These are phyloP conservation scores for Stomorhina lunata DNA, from an alignment of 2,888 invertebrate genomes.

Conservation along the genomic window DNA sequence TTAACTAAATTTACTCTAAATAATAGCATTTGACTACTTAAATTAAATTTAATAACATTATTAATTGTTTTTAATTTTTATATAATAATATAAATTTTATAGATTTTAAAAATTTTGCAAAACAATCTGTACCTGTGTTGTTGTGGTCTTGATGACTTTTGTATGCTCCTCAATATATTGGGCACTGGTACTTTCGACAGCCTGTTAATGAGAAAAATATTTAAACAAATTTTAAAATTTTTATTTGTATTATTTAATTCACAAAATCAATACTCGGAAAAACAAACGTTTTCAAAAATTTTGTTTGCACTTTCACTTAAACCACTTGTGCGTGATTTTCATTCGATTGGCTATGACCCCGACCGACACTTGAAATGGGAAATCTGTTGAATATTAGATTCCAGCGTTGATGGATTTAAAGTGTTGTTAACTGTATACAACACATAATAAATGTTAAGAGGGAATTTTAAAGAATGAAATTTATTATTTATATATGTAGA, in stretches of 20 bases:
- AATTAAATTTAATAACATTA: neutral
- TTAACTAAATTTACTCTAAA: constrained; percentile 6
- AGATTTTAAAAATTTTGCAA: constrained; percentile 46
- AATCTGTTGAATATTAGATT: constrained; percentile 58
- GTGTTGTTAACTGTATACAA: constrained; percentile 18
- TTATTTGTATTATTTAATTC: neutral
- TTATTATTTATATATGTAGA: neutral
- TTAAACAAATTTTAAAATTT: neutral
- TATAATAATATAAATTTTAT: constrained; percentile 36
- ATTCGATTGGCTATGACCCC: neutral
- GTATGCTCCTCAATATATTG: constrained; percentile 78
- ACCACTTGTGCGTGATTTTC: constrained; percentile 40
- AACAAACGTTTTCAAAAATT: constrained; percentile 28
- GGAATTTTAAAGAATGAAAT: neutral
- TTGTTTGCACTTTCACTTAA: constrained; percentile 58
- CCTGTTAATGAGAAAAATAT: constrained; percentile 74
- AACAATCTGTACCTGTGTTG: constrained; percentile 74
- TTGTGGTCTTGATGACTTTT: constrained; percentile 76
- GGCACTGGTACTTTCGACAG: constrained; percentile 79
- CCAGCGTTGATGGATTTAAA: constrained; percentile 55
- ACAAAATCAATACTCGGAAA: neutral
- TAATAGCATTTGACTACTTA: neutral
- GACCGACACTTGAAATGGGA: constrained; percentile 17
- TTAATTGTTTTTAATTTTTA: neutral
- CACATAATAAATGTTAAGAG: neutral